Conservation (phyloP, 1,140 invertebrate genomes). For the Drosophila kepulauana region DNA sequence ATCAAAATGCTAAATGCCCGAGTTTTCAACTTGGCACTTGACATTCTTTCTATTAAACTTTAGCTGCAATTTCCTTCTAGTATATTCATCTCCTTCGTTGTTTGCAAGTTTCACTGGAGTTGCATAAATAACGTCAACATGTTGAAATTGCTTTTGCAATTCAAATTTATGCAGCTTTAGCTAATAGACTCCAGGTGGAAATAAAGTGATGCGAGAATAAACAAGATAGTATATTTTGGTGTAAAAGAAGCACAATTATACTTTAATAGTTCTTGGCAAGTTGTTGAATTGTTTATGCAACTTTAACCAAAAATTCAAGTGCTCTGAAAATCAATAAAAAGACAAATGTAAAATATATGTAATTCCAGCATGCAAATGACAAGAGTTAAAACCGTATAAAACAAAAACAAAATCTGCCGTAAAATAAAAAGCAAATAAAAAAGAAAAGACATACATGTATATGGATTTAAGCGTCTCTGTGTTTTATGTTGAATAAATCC, state of each 20-base stretch:
- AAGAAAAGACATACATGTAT: background rate
- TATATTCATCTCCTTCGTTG: conserved; percentile 2
- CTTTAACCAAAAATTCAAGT: background rate
- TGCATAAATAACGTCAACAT: conserved; percentile 16
- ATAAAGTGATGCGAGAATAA: background rate
- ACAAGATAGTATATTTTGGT: background rate
- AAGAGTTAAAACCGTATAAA: background rate
- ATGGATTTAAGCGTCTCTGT: background rate
- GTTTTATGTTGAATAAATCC: conserved; percentile 17
- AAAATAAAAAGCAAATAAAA: conserved; percentile 16
- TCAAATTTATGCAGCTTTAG: conserved; percentile 42
- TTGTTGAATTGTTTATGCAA: background rate
- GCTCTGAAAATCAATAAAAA: background rate
- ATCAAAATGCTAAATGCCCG: conserved; percentile 9
- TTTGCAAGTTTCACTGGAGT: background rate
- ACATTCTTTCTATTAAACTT: conserved; percentile 30
- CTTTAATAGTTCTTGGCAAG: conserved; percentile 13
- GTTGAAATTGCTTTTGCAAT: conserved; percentile 44
- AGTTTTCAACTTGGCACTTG: conserved; percentile 17
- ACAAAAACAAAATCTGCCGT: background rate
- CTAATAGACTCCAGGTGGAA: conserved; percentile 18
- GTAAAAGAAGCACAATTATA: conserved; percentile 14
- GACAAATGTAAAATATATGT: background rate
- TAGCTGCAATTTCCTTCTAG: background rate
- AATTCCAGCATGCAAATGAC: background rate